Evolutionary conservation across 2,113 vertebrate genomes (phyloP).

Genomic region (Scophthalmus maximus): DNA sequence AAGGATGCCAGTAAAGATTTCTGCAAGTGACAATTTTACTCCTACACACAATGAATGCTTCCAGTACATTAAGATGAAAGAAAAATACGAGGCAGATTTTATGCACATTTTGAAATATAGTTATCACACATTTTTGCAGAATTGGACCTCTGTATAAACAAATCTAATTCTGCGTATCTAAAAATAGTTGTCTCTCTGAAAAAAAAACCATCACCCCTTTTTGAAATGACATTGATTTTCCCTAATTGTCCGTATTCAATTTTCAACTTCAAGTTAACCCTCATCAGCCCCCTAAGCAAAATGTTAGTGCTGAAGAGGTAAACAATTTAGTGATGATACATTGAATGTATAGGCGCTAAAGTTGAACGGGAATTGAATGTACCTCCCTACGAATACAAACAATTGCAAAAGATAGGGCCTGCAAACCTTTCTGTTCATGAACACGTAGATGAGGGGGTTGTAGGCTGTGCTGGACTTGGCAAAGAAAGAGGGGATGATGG

Average conservation of each 20-base stretch:
- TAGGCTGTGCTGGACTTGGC: slow-evolving; percentile 92
- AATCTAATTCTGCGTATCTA: too few species aligned
- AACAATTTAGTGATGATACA: too few species aligned
- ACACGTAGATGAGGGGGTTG: slow-evolving; percentile 92
- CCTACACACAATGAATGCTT: slow-evolving; percentile 1
- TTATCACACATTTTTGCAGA: too few species aligned
- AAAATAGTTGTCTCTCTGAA: too few species aligned
- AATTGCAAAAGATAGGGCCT: neutral
- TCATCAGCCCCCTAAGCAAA: neutral
- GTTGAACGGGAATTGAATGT: neutral
- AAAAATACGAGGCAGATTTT: too few species aligned
- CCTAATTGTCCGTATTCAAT: slow-evolving; percentile 7
- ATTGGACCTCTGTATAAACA: too few species aligned
- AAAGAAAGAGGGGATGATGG: slow-evolving; percentile 90
- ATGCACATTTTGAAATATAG: neutral
- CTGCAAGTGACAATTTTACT: slow-evolving; percentile 4
- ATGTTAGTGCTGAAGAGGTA: too few species aligned
- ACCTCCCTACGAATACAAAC: neutral
- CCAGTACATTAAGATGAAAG: too few species aligned
- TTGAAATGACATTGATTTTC: slow-evolving; percentile 27
- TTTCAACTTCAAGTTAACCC: neutral
- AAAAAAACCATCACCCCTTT: neutral
- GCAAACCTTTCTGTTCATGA: slow-evolving; percentile 93
- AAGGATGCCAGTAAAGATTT: slow-evolving; percentile 2
- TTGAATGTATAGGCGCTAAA: too few species aligned